A percentile compares a stretch with the other conserved stretches of the same genome.
These are phyloP conservation scores for Nyctalus aviator DNA, from an alignment of 2,797 vertebrate genomes.

Conservation along the genomic window DNA sequence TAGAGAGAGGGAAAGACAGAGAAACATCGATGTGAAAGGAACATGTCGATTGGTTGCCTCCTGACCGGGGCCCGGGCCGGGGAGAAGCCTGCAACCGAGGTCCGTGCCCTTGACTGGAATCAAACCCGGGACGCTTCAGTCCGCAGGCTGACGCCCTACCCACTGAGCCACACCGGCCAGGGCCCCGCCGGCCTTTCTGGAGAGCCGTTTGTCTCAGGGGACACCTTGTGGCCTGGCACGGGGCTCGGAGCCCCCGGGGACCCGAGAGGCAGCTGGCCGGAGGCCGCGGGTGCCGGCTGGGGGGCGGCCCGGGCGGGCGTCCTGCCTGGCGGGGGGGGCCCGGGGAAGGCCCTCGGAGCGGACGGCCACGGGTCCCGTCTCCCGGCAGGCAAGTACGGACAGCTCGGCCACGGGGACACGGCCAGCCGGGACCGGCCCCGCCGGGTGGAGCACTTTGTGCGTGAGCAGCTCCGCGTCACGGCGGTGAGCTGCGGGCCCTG, in stretches of 20 bases:
- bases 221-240: background rate
- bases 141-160: fast-evolving
- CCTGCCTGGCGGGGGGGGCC: background rate
- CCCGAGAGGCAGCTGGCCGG: background rate
- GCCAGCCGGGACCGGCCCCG: slow-evolving; percentile 90
- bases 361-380: background rate
- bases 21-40: too few relatives aligned
- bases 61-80: too few relatives aligned
- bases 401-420: slow-evolving; percentile 91
- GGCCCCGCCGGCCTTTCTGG: background rate
- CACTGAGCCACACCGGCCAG: too few relatives aligned
- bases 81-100: too few relatives aligned
- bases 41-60: too few relatives aligned
- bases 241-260: background rate
- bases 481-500: slow-evolving; percentile 94
- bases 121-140: too few relatives aligned
- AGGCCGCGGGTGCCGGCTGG: fast-evolving
- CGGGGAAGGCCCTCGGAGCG: background rate
- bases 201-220: background rate
- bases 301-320: background rate
- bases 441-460: slow-evolving; percentile 89
- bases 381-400: slow-evolving; percentile 93
- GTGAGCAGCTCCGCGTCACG: slow-evolving; percentile 84
- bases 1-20: too few relatives aligned
- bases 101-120: too few relatives aligned